Evolutionary conservation across 1,140 invertebrate genomes (phyloP).

Genomic region (Magallana gigas): DNA sequence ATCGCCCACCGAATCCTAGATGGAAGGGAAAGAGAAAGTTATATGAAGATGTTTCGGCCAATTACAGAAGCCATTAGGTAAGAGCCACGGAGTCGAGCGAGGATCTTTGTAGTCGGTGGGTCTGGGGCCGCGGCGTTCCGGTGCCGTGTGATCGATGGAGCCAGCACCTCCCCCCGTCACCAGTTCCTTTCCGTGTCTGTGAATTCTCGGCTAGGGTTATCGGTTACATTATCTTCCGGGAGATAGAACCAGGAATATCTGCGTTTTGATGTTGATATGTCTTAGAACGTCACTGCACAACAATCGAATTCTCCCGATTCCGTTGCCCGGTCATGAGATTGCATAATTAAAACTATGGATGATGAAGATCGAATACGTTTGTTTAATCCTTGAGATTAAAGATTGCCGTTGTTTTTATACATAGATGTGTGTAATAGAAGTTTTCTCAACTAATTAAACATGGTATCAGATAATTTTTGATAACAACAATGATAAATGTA

Average conservation of each 20-base stretch:
- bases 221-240: background rate
- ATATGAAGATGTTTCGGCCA: slow-evolving; percentile 37
- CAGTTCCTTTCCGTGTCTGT: slow-evolving; percentile 18
- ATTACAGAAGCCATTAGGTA: slow-evolving; percentile 29
- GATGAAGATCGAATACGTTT: too few species aligned
- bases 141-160: slow-evolving; percentile 16
- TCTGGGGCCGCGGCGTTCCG: slow-evolving; percentile 29
- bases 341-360: background rate
- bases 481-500: too few species aligned
- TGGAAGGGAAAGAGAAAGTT: background rate
- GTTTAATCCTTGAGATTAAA: too few species aligned
- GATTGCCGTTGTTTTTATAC: too few species aligned
- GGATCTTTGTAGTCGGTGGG: slow-evolving; percentile 4
- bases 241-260: slow-evolving; percentile 22
- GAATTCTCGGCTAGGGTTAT: slow-evolving; percentile 10
- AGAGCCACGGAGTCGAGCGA: background rate
- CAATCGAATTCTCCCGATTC: slow-evolving; percentile 19
- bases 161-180: background rate
- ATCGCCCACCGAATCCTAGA: background rate
- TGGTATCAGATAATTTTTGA: too few species aligned
- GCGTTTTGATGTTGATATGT: background rate
- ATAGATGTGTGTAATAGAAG: too few species aligned
- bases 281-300: slow-evolving; percentile 17
- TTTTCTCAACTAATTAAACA: too few species aligned
- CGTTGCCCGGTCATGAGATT: background rate